phyloP scores from a whole-genome alignment of 2,113 vertebrate species.

The Platycercus adscitus region DNA sequence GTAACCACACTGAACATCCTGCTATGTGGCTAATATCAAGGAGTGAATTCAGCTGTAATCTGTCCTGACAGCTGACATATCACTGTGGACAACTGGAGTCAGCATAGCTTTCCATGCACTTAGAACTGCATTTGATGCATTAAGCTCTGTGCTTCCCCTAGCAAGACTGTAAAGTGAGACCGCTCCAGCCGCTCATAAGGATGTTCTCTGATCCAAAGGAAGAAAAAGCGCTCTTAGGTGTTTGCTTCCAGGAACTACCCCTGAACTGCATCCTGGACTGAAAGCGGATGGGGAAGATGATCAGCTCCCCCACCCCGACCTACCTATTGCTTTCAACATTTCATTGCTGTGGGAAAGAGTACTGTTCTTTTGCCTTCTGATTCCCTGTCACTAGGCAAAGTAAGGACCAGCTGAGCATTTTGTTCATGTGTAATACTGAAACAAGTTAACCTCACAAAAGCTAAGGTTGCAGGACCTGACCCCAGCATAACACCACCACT shows the following conservation, averaged over 20 bases:
- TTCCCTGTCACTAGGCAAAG: background rate
- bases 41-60: background rate
- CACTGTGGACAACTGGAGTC: background rate
- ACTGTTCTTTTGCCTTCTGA: background rate
- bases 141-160: background rate
- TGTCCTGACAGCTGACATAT: background rate
- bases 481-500: background rate
- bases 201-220: background rate
- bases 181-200: background rate
- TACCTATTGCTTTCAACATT: background rate
- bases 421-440: background rate
- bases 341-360: background rate
- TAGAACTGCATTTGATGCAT: background rate
- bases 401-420: background rate
- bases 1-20: background rate
- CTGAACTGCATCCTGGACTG: background rate
- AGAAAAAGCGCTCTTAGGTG: background rate
- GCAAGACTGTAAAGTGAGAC: background rate
- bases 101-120: background rate
- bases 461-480: background rate
- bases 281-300: background rate
- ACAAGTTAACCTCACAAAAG: background rate
- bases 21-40: background rate
- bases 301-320: background rate
- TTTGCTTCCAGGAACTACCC: background rate